phyloP scores from a whole-genome alignment of 2,797 vertebrate genomes.

The Neomorphus geoffroyi region DNA sequence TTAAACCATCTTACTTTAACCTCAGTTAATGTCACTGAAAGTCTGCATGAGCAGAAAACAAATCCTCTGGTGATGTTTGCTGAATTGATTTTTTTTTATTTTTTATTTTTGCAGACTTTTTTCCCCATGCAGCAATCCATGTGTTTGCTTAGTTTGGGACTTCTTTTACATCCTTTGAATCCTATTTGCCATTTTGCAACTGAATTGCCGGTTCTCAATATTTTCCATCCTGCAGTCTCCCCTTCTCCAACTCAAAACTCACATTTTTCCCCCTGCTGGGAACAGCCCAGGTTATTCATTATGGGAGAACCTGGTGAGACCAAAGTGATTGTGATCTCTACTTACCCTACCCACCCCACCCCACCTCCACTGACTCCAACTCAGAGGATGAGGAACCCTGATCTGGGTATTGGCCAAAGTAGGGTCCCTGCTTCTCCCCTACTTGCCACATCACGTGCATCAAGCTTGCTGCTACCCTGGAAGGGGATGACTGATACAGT shows the following conservation, averaged over 20 bases:
- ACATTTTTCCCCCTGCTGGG: neutral
- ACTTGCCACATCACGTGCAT: neutral
- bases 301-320: neutral
- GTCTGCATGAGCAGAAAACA: slow-evolving; percentile 10
- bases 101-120: neutral
- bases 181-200: neutral
- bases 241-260: neutral
- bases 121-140: neutral
- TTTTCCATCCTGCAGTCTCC: neutral
- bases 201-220: neutral
- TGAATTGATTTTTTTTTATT: neutral
- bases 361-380: neutral
- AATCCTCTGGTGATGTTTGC: neutral
- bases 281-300: neutral
- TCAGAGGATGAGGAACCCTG: neutral
- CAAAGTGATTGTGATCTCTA: neutral
- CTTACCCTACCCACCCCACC: neutral
- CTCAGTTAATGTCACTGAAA: neutral
- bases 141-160: neutral
- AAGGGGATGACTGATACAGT: neutral
- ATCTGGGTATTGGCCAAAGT: neutral
- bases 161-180: neutral
- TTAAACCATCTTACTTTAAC: slow-evolving; percentile 36
- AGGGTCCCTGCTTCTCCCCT: neutral
- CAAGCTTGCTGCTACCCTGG: neutral